Conservation (phyloP, 2,888 invertebrate genomes). For the Lepetodrilus schrolli region DNA sequence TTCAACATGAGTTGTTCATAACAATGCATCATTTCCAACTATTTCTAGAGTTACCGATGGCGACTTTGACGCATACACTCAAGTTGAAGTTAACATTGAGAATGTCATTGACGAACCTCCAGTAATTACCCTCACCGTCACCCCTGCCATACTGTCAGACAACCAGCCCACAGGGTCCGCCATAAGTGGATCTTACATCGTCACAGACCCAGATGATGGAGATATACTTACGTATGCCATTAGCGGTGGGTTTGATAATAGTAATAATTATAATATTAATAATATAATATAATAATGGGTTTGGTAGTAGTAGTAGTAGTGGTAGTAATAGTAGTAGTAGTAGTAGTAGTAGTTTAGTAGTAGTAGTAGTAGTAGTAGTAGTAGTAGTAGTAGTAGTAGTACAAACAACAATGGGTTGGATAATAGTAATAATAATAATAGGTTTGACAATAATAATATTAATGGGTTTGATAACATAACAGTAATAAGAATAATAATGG, state of each 20-base stretch:
- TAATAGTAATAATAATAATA: background rate
- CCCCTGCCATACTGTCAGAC: background rate
- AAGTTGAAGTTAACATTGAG: background rate
- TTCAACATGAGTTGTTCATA: background rate
- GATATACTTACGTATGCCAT: background rate
- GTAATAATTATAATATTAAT: background rate
- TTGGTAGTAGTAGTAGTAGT: background rate
- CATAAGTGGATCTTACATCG: background rate
- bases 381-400: too few relatives aligned
- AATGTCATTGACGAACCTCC: conserved; percentile 2
- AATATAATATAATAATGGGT: background rate
- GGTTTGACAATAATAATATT: too few relatives aligned
- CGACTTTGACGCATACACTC: background rate
- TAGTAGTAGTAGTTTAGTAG: background rate
- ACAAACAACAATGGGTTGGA: background rate
- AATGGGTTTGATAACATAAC: too few relatives aligned
- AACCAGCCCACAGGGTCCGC: background rate
- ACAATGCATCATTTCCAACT: background rate
- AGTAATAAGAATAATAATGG: background rate
- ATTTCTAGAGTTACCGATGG: conserved; percentile 8
- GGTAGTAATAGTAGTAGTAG: background rate
- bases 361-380: too few relatives aligned
- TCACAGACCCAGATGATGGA: background rate
- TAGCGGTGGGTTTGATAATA: background rate
- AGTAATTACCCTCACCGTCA: background rate